Conservation (phyloP, 2,888 invertebrate species). For the Sarcophaga subvicina region DNA sequence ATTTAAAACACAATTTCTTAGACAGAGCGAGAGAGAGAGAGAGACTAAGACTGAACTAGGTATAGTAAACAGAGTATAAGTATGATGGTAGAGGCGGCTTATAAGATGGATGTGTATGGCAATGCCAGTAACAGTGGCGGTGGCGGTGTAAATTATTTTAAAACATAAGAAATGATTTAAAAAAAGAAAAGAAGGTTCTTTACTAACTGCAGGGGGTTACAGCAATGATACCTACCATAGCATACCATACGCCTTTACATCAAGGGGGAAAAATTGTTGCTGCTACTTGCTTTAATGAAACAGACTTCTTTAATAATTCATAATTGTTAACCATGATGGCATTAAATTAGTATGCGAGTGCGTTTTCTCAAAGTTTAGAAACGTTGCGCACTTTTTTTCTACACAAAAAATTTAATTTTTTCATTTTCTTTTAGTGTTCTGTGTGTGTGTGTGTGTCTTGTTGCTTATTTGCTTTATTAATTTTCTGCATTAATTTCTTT, state of each 20-base stretch:
- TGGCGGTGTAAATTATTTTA: not conserved
- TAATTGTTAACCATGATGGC: constrained; percentile 47
- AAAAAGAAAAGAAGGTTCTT: not conserved
- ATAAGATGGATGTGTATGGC: too few relatives aligned
- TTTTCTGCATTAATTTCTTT: constrained; percentile 68
- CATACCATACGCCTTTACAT: not conserved
- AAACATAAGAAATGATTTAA: not conserved
- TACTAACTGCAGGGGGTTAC: not conserved
- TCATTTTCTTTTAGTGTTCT: too few relatives aligned
- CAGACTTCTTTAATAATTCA: constrained; percentile 65
- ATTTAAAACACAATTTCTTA: not conserved
- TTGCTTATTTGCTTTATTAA: constrained; percentile 51
- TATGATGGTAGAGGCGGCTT: too few relatives aligned
- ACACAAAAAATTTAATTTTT: too few relatives aligned
- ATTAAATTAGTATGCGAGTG: constrained; percentile 64
- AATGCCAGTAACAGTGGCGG: not conserved
- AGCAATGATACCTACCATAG: not conserved
- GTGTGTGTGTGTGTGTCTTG: too few relatives aligned
- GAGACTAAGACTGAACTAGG: too few relatives aligned
- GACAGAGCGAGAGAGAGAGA: too few relatives aligned
- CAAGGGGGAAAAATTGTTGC: not conserved
- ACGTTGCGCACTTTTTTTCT: not conserved
- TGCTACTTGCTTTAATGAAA: constrained; percentile 1
- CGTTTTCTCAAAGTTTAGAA: not conserved
- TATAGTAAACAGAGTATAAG: too few relatives aligned